Conservation (phyloP, 2,113 vertebrate species). For the Hystrix brachyura region DNA sequence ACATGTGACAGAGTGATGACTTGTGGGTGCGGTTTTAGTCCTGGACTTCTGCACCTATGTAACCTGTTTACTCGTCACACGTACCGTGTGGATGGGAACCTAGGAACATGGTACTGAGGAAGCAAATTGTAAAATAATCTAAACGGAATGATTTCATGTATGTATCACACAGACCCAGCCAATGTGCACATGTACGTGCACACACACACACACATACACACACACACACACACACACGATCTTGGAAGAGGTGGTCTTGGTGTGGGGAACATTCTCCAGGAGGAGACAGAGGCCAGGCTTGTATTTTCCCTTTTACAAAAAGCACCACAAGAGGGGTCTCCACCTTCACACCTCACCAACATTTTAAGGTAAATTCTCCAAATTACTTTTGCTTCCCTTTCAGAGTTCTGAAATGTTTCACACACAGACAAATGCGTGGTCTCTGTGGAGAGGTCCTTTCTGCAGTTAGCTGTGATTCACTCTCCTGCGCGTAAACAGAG, state of each 20-base stretch:
- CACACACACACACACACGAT: too few species aligned
- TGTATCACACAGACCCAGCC: rapidly evolving
- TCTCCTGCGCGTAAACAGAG: background rate
- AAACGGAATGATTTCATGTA: rapidly evolving
- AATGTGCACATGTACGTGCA: too few species aligned
- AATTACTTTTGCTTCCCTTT: background rate
- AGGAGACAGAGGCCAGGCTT: rapidly evolving
- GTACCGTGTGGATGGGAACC: background rate
- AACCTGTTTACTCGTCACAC: too few species aligned
- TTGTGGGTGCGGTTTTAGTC: rapidly evolving
- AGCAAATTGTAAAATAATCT: background rate
- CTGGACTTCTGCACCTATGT: background rate
- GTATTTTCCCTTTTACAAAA: background rate
- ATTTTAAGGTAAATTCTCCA: background rate
- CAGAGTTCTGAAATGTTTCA: background rate
- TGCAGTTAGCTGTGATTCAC: background rate
- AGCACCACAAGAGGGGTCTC: too few species aligned
- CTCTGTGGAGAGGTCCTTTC: background rate
- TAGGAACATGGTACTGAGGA: too few species aligned
- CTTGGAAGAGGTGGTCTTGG: rapidly evolving
- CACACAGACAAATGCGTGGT: background rate
- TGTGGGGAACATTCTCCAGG: too few species aligned
- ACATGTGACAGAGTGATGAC: background rate
- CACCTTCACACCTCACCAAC: background rate
- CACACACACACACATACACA: too few species aligned